Evolutionary conservation across 2,797 vertebrate species (phyloP), one percentile per base, ranked within the genome.

Genomic region (Perdix hodgsoniae): DNA sequence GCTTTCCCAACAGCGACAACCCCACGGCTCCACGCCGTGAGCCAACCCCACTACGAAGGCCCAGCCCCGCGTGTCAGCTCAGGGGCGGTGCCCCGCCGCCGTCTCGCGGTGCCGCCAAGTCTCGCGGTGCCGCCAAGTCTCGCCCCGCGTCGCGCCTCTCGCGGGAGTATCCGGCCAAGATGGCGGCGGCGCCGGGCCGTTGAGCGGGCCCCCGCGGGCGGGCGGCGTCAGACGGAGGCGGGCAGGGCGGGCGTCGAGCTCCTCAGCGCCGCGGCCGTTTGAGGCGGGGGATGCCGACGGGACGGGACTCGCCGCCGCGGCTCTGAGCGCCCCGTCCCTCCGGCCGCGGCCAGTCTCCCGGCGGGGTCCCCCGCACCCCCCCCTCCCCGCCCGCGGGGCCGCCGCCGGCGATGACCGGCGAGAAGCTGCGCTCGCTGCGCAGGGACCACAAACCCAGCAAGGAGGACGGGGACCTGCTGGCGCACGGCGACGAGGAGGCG

Each of bases 381-480:
- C 74, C 39, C 40, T 42, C 40, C 40, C 40, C 40, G 49, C 24
- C 35, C 66, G 59, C 29, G 89, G 81, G 85, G 82, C 83, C 74
- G 89, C 94, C 89, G 96, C 96, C 84, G 96, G 97, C 97, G 84
- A 99, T 99, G 99, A 99, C 99, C 96, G 99, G 99, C 91, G 99
- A 99, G 98, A 99, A 99, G 98, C 98, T 99, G 97, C 99, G 99
- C 97, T 99, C 99, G 85, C 97, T 99, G 97, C 98, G 98, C 91
- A 98, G 99, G 97, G 98, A 99, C 96, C 98, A 98, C 88, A 98
- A 98, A 94, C 98, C 98, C 85, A 98, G 98, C 97, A 99, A 99
- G 90, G 98, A 99, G 95, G 98, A 99, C 90, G 98, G 98, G 96
- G 98, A 99, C 91, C 97, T 99, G 88, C 98, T 99, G 97, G 98